Conservation (phyloP, 2,113 vertebrate genomes). For the Mastomys coucha region DNA sequence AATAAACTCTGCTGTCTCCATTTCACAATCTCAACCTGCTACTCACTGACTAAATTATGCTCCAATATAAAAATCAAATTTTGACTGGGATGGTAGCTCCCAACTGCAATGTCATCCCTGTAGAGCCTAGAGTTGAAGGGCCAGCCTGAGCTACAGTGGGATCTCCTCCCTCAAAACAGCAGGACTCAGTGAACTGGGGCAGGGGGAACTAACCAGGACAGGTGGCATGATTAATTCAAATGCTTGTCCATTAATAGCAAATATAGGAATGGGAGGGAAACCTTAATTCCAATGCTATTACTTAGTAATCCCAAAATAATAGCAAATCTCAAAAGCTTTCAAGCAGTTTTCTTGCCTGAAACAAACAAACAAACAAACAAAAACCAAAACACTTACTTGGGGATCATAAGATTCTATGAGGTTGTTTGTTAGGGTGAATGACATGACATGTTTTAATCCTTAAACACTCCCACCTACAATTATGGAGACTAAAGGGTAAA, state of each 20-base stretch:
- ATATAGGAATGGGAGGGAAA: background rate
- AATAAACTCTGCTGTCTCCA: background rate
- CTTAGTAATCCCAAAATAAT: background rate
- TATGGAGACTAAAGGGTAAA: background rate
- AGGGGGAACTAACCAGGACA: background rate
- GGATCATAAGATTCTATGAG: background rate
- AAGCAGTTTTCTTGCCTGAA: background rate
- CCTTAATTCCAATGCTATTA: background rate
- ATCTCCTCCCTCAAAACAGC: background rate
- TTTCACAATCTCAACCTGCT: background rate
- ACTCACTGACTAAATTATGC: background rate
- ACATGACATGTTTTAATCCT: background rate
- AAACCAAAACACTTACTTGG: background rate
- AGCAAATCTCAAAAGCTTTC: background rate
- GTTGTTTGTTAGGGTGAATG: background rate
- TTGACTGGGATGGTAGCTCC: background rate
- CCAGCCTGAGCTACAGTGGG: background rate
- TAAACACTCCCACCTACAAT: background rate
- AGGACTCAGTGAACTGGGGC: background rate
- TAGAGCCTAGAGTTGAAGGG: background rate
- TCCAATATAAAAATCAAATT: slow-evolving; percentile 1
- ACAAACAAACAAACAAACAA: background rate
- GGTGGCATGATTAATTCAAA: background rate
- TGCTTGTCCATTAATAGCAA: background rate
- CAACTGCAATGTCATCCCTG: background rate